These are phyloP conservation scores for Phrynocephalus versicolor DNA, from an alignment of 2,113 vertebrate species.

Conservation along the genomic window DNA sequence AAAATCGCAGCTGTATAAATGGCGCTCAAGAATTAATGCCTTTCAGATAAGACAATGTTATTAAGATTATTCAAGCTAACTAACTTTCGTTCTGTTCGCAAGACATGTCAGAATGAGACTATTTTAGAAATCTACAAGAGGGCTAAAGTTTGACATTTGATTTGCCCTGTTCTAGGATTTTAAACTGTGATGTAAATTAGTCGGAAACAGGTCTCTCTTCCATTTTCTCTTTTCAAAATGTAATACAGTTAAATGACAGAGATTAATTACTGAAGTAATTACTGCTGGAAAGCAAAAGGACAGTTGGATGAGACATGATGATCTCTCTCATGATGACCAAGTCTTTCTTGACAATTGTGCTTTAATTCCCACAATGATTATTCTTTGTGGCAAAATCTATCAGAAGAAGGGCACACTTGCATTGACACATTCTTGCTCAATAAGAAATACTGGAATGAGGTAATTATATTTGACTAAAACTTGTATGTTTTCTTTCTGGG, in stretches of 20 bases:
- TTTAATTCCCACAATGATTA: constrained; percentile 75
- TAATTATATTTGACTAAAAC: constrained; percentile 58
- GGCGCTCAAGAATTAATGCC: not conserved
- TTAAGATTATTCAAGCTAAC: constrained; percentile 33
- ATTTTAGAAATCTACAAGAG: constrained; percentile 63
- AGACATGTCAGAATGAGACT: constrained; percentile 42
- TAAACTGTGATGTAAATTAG: constrained; percentile 82
- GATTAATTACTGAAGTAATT: constrained; percentile 85
- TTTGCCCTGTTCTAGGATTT: constrained; percentile 76
- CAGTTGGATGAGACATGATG: constrained; percentile 69
- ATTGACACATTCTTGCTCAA: constrained; percentile 53
- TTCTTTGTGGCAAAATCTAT: constrained; percentile 71
- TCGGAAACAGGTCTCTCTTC: constrained; percentile 79
- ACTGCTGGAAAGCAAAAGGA: constrained; percentile 80
- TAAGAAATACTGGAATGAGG: constrained; percentile 61
- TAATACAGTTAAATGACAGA: constrained; percentile 84
- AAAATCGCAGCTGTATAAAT: constrained; percentile 20
- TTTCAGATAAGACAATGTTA: constrained; percentile 31
- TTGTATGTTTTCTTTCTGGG: constrained; percentile 26
- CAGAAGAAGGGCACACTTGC: constrained; percentile 68
- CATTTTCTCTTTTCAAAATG: constrained; percentile 85
- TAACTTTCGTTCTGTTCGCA: not conserved
- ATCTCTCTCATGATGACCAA: constrained; percentile 77
- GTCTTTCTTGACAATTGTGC: constrained; percentile 78
- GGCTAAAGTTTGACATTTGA: constrained; percentile 75